These are phyloP conservation scores for Triplophysa yarkandensis DNA, from an alignment of 2,797 vertebrate species.

Conservation along the genomic window DNA sequence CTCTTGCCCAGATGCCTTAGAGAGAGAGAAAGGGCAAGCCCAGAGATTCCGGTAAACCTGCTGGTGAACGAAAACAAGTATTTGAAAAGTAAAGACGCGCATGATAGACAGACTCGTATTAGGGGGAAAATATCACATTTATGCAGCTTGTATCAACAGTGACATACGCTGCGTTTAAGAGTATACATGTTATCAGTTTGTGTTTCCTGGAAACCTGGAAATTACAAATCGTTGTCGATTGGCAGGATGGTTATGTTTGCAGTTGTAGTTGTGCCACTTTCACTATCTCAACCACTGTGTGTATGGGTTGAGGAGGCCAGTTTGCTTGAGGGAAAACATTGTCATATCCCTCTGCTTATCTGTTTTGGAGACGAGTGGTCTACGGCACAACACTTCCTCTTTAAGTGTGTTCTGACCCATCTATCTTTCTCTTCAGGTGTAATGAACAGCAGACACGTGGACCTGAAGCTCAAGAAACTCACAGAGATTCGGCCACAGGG, in stretches of 20 bases:
- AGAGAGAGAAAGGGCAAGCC: slow-evolving; percentile 49
- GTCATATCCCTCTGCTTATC: slow-evolving; percentile 43
- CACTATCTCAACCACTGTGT: slow-evolving; percentile 13
- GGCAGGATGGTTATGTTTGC: slow-evolving; percentile 1
- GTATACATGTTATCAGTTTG: neutral
- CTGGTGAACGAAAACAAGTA: slow-evolving; percentile 7
- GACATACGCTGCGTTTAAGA: neutral
- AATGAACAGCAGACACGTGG: slow-evolving; percentile 86
- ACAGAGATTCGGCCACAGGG: slow-evolving; percentile 85
- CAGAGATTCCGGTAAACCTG: slow-evolving; percentile 25
- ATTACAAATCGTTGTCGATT: neutral
- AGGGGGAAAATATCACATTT: neutral
- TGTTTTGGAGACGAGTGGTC: slow-evolving; percentile 34
- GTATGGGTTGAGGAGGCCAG: slow-evolving; percentile 26
- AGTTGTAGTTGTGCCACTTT: slow-evolving; percentile 5
- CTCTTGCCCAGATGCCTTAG: slow-evolving; percentile 67
- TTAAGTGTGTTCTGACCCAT: neutral
- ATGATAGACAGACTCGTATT: neutral
- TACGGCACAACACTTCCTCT: slow-evolving; percentile 58
- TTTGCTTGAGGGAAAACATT: slow-evolving; percentile 41
- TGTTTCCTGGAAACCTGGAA: neutral
- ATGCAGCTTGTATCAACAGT: neutral
- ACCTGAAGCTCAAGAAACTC: slow-evolving; percentile 91
- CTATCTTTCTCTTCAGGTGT: slow-evolving; percentile 71
- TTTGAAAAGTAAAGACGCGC: neutral